Percentiles rank a stretch among this genome's conserved stretches.
Evolutionary conservation across 1,140 invertebrate genomes (phyloP).

Genomic region (Penaeus japonicus): DNA sequence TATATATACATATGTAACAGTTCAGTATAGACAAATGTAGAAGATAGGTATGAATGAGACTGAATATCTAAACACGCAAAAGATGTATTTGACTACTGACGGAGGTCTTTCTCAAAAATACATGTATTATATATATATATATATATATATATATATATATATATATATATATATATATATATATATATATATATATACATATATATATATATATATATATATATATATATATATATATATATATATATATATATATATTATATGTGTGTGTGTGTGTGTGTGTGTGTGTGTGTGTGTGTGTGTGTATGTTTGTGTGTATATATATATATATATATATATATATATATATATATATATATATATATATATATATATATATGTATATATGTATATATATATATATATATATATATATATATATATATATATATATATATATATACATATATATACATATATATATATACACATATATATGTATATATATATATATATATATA

Average conservation of each 20-base stretch:
- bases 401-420: not conserved
- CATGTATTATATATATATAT: not conserved
- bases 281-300: not conserved
- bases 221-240: conserved; percentile 13
- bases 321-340: conserved; percentile 7
- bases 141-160: not conserved
- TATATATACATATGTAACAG: not conserved
- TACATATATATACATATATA: not conserved
- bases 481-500: no score
- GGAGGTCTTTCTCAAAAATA: no score
- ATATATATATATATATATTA: not conserved
- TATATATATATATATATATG: not conserved
- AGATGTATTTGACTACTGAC: no score
- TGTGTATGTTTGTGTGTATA: not conserved
- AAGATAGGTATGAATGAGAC: no score
- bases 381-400: not conserved
- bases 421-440: not conserved
- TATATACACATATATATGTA: no score
- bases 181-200: conserved; percentile 37
- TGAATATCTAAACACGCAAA: no score
- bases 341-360: conserved; percentile 7
- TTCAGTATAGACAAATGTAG: no score
- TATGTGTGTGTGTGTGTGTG: not conserved
- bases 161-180: conserved; percentile 27
- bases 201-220: conserved; percentile 31